Base-by-base conservation (phyloP, 2,888 invertebrate species). In the Spicauda simplicius region DNA sequence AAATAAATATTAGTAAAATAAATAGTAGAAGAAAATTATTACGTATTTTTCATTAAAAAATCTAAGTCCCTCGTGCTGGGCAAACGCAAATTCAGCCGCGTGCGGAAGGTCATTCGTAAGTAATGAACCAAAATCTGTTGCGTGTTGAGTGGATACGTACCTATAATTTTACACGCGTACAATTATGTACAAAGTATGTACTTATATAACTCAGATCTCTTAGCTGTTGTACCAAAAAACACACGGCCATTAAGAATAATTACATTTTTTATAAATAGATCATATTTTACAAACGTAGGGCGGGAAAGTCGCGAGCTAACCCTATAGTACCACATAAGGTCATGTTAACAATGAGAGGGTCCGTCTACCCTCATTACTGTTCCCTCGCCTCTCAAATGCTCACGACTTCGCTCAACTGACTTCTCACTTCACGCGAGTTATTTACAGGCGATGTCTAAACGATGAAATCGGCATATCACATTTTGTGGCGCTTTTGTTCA, bases 331-430 rank as follows among this genome's bases (percentile, higher is more conserved):
- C 16, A 41, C 70, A 52, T 65, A 68, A 62, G 61, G 68, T 60
- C 58, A 63, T 68, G 55, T 52, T 68, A 65, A 70, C 70, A 70
- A 68, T 70, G 45, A 45, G 62, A 62, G 65, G 65, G 68, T 63
- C 66, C 60, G 70, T 65, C 70, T 65, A 68, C 70, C 69, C 65
- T 70, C 70, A 70, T 70, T 70, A 70, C 52, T 52, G 68, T 33
- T 45, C 59, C 64, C 68, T 56, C 56, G 63, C 63, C 63, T 58
- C 58, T 48, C 53, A 58, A 65, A 58, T 64, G 41, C 41, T 58
- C 58, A 20, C 25, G 30, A 48, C 53, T 41, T 20, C 57, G 20
- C 41, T 25, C 19, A 18, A 53, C 19, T 20, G 16, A 58, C 12
- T 53, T 65, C 52, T 18, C 53, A 58, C 25, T 33, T 41, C 18